A percentile compares a stretch with the other conserved stretches of the same genome.
Conservation (phyloP, 37 sponge, comb jelly and placozoan genomes). For the Lycopodina hypogea region DNA sequence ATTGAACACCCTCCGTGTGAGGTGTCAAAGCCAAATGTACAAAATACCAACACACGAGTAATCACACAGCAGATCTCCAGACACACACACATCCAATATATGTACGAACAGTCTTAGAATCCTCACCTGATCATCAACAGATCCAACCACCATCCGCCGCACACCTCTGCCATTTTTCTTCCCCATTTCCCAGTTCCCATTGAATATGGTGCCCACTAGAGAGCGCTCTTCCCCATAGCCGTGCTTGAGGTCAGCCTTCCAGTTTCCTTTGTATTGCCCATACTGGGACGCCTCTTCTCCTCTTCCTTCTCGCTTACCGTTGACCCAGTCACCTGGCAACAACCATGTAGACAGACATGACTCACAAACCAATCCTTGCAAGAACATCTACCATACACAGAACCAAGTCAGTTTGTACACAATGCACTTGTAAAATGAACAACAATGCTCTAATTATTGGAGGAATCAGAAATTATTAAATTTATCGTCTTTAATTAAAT, state of each 20-base stretch:
- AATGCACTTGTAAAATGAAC: too few relatives aligned
- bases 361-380: not conserved
- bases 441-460: too few relatives aligned
- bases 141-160: conserved; percentile 60
- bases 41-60: not conserved
- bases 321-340: conserved; percentile 74
- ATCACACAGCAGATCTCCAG: not conserved
- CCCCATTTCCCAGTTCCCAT: conserved; percentile 66
- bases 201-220: conserved; percentile 69
- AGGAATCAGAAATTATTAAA: too few relatives aligned
- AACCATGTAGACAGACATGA: not conserved
- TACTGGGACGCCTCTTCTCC: conserved; percentile 55
- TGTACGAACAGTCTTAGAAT: not conserved
- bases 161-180: conserved; percentile 64
- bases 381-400: not conserved
- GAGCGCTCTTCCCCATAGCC: conserved; percentile 77
- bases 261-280: conserved; percentile 63
- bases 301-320: conserved; percentile 63
- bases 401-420: too few relatives aligned
- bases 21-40: too few relatives aligned
- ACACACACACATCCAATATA: not conserved
- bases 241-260: conserved; percentile 62
- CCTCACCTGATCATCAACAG: conserved; percentile 69
- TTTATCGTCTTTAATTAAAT: too few relatives aligned
- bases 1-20: too few relatives aligned